A percentile compares a stretch with the other conserved stretches of the same genome.
These are phyloP conservation scores for Capitella teleta DNA, from an alignment of 1,140 invertebrate genomes.

Conservation along the genomic window DNA sequence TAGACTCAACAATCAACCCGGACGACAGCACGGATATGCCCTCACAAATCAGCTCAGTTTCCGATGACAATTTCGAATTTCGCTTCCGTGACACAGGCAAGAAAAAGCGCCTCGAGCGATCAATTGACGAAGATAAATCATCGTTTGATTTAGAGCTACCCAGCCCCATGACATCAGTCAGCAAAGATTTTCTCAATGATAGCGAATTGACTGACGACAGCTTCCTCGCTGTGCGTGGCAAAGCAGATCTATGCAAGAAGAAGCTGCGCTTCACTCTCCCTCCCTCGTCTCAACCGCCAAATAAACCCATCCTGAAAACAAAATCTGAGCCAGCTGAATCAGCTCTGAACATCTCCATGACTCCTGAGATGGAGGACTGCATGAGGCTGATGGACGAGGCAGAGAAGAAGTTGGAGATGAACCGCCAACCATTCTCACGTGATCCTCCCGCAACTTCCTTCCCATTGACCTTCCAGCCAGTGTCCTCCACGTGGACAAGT, in stretches of 20 bases:
- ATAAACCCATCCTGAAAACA: constrained; percentile 2
- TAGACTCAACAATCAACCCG: neutral
- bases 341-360: constrained; percentile 23
- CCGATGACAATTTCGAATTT: neutral
- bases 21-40: neutral
- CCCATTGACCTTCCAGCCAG: too few species aligned
- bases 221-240: neutral
- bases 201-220: neutral
- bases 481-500: too few species aligned
- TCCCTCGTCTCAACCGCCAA: neutral
- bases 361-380: constrained; percentile 37
- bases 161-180: constrained; percentile 17
- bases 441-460: too few species aligned
- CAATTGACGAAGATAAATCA: constrained; percentile 15
- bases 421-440: too few species aligned
- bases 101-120: neutral
- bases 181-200: constrained; percentile 3
- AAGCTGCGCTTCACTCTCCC: constrained; percentile 1
- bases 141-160: constrained; percentile 32
- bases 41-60: neutral
- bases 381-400: constrained; percentile 33
- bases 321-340: neutral
- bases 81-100: neutral
- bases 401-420: constrained; percentile 36
- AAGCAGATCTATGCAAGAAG: constrained; percentile 6